Base-by-base conservation (phyloP, 1,140 invertebrate genomes). In the Pteromalus puparum region DNA sequence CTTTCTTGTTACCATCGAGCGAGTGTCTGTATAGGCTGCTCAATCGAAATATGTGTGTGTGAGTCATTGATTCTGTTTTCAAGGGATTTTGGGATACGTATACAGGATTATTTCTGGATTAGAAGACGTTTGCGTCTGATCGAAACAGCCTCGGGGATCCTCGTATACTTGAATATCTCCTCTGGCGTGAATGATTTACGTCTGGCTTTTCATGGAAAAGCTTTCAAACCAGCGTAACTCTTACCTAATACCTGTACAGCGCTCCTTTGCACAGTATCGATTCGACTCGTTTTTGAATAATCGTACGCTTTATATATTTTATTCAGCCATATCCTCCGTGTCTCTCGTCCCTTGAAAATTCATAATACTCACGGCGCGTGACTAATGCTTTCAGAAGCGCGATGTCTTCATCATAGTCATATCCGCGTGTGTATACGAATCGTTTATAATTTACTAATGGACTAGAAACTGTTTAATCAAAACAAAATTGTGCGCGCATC, bases 391-490 rank as follows among this genome's bases (percentile, higher is more conserved):
- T 61, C 53, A 18, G 7, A 18, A 13, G 13, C 3, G n/a, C 68
- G 12, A 61, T 61, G 26, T 72, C 26, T 72, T 28, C 68, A 30
- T 72, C 68, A n/a, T n/a, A n/a, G n/a, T 70, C 67, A 24, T 26
- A 12, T 28, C 9, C 53, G 53, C 21, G 53, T 21, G 21, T 1
- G 6, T 15, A 13, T n/a, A 18, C 53, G 53, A 61, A 61, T 61
- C 53, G 53, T n/a, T 61, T 61, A 61, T 61, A n/a, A 61, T 61
- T 61, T 61, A 61, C 53, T 61, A 61, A 61, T 61, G 53, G 53
- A 61, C 53, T 61, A 61, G 53, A 61, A 61, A 61, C 53, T 61
- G 53, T 61, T 61, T 61, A 61, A 61, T 61, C 53, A 61, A 61
- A 61, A 61, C 53, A 61, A 61, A 61, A 61, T 61, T 7, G 21